Conservation (phyloP, 2,888 invertebrate species). For the Spisula subtruncata region DNA sequence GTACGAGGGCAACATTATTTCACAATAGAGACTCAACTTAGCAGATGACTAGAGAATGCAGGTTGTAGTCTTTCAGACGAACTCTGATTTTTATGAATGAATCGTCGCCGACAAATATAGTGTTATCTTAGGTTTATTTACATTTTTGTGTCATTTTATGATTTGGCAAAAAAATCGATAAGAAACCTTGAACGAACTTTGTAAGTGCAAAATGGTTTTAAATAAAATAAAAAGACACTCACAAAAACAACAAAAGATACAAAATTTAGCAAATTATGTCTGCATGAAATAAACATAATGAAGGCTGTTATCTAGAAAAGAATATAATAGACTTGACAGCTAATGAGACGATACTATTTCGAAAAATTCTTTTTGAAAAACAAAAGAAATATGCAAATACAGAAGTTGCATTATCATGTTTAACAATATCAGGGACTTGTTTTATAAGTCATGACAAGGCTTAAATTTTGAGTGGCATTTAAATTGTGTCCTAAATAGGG, state of each 20-base stretch:
- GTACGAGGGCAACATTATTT: slow-evolving; percentile 4
- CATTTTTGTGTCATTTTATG: slow-evolving; percentile 31
- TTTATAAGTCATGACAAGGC: not conserved
- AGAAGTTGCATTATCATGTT: not conserved
- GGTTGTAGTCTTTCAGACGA: slow-evolving; percentile 6
- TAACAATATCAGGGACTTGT: not conserved
- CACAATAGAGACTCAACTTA: slow-evolving; percentile 4
- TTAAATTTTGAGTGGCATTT: not conserved
- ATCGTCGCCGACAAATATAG: not conserved
- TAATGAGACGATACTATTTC: not conserved
- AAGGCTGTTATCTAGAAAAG: not conserved
- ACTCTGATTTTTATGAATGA: slow-evolving; percentile 19
- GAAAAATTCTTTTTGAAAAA: not conserved
- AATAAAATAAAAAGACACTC: not conserved
- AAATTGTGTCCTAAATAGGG: too few species aligned
- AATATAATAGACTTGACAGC: not conserved
- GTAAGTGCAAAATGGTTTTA: slow-evolving; percentile 4
- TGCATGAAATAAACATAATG: not conserved
- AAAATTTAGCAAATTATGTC: not conserved
- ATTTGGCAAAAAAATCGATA: slow-evolving; percentile 1
- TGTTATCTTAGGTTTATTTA: slow-evolving; percentile 7
- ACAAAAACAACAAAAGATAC: not conserved
- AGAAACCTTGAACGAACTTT: not conserved
- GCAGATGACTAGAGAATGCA: slow-evolving; percentile 8
- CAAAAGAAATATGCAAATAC: not conserved